A percentile compares a stretch with the other conserved stretches of the same genome.
Conservation (phyloP, 1,140 invertebrate species). For the Pteromalus puparum region DNA sequence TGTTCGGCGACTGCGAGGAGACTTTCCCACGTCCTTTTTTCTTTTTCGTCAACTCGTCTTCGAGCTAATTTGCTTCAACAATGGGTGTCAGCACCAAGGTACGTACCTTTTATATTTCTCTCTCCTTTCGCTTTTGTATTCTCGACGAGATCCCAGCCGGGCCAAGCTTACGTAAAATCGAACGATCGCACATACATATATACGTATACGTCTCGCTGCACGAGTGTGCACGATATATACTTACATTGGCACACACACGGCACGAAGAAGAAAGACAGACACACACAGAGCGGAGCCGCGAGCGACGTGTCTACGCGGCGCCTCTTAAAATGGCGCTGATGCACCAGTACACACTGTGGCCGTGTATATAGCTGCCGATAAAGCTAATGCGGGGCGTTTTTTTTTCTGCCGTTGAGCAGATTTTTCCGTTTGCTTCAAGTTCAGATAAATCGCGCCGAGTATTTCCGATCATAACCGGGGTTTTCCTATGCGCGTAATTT, state of each 20-base stretch:
- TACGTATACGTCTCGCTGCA: not conserved
- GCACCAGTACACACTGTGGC: not conserved
- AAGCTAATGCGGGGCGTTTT: not conserved
- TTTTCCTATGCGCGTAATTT: too few species aligned
- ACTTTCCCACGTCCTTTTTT: not conserved
- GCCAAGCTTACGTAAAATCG: slow-evolving; percentile 39
- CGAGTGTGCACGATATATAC: not conserved
- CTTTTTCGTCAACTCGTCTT: not conserved
- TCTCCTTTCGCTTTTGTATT: not conserved
- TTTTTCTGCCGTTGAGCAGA: too few species aligned
- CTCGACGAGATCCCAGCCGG: not conserved
- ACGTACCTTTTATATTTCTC: slow-evolving; percentile 42
- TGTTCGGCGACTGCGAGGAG: not conserved
- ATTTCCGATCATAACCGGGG: too few species aligned
- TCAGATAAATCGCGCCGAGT: too few species aligned
- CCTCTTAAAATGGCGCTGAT: slow-evolving; percentile 47
- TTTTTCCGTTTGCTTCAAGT: too few species aligned
- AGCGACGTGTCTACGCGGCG: slow-evolving; percentile 36
- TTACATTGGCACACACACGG: not conserved
- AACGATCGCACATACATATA: not conserved
- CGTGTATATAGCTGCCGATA: not conserved
- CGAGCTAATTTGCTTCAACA: slow-evolving; percentile 1
- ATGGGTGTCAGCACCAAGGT: slow-evolving; percentile 60
- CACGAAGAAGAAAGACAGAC: not conserved
- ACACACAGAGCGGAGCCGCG: not conserved